phyloP scores from a whole-genome alignment of 2,888 invertebrate genomes.

The Amiota mariae region DNA sequence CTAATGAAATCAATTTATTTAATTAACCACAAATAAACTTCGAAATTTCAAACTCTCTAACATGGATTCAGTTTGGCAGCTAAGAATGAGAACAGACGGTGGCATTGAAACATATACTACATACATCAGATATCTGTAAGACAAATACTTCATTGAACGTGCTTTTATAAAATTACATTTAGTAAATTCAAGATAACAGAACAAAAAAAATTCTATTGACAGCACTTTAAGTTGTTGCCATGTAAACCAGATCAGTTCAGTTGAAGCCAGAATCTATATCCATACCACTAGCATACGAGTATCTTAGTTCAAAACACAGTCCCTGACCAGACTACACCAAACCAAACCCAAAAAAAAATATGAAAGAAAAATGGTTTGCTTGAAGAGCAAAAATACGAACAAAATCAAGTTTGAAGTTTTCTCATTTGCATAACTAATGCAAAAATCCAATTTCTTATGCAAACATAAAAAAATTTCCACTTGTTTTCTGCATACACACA shows the following conservation, averaged over 20 bases:
- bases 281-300: too few species aligned
- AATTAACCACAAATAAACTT: constrained; percentile 20
- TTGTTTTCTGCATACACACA: constrained; percentile 60
- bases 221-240: too few species aligned
- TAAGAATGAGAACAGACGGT: too few species aligned
- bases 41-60: background rate
- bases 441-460: constrained; percentile 73
- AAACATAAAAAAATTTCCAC: constrained; percentile 68
- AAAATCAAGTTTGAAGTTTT: constrained; percentile 65
- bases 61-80: background rate
- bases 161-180: too few species aligned
- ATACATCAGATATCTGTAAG: too few species aligned
- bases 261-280: too few species aligned
- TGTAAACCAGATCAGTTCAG: too few species aligned
- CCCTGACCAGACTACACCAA: constrained; percentile 45
- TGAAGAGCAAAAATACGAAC: constrained; percentile 21
- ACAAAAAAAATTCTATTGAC: too few species aligned
- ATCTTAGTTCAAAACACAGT: too few species aligned
- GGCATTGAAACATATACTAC: too few species aligned
- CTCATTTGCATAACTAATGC: constrained; percentile 72
- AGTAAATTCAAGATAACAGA: too few species aligned
- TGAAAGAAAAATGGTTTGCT: constrained; percentile 17
- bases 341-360: constrained; percentile 29
- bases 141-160: too few species aligned
- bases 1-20: constrained; percentile 20